A percentile compares a stretch with the other conserved stretches of the same genome.
Conservation (phyloP, 2,888 invertebrate species). For the Rhamnusium bicolor region DNA sequence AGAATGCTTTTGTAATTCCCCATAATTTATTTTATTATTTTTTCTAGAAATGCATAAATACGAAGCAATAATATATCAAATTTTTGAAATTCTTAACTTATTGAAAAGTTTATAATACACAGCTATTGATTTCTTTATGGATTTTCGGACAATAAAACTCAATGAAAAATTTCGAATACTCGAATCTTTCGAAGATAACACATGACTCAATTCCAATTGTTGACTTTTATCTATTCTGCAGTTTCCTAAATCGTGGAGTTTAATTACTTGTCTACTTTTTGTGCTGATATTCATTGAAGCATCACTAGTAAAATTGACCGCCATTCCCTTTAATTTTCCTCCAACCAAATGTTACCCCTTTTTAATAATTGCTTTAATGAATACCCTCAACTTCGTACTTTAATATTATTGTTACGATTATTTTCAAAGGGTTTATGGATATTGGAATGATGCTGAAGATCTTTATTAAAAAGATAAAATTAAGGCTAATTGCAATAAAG, state of each 20-base stretch:
- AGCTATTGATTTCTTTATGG: no score
- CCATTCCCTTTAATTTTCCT: neutral
- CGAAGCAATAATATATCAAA: no score
- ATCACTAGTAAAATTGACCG: conserved; percentile 3
- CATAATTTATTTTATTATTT: no score
- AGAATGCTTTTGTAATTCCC: no score
- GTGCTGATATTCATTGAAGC: neutral
- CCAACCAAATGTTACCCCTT: conserved; percentile 1
- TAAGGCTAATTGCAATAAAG: neutral
- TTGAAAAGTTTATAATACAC: no score
- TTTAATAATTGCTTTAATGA: conserved; percentile 5
- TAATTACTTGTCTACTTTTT: neutral
- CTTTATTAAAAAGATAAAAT: conserved; percentile 1
- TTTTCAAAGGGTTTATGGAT: neutral
- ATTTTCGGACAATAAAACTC: neutral
- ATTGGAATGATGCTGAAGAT: neutral
- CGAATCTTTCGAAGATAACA: neutral
- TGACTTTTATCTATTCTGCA: neutral
- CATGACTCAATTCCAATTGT: neutral
- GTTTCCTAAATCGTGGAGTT: neutral
- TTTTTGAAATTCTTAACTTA: no score
- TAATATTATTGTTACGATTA: neutral
- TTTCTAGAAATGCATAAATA: no score
- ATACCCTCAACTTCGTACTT: neutral
- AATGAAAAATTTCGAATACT: neutral